These are phyloP conservation scores for Campoplex nolae DNA, from an alignment of 2,888 invertebrate species.

Conservation along the genomic window DNA sequence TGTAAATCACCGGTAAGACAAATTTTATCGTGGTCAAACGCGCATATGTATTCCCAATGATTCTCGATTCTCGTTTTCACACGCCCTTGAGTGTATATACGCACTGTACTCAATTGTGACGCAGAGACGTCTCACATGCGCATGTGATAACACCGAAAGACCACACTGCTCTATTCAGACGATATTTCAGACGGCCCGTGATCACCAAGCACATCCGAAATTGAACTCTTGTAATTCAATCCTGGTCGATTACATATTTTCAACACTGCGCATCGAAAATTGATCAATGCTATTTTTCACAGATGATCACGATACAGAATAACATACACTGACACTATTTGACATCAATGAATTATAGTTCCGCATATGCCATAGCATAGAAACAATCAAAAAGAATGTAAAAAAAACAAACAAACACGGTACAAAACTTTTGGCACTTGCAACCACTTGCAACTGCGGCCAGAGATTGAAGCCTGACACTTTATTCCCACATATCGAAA, in stretches of 20 bases:
- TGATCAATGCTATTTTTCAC: slow-evolving; percentile 10
- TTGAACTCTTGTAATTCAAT: slow-evolving; percentile 8
- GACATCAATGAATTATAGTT: slow-evolving; percentile 20
- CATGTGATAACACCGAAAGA: slow-evolving; percentile 37
- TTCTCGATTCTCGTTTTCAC: slow-evolving; percentile 44
- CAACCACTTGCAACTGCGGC: neutral
- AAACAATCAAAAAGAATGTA: neutral
- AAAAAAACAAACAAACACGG: slow-evolving; percentile 1
- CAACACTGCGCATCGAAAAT: slow-evolving; percentile 12
- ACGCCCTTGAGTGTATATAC: slow-evolving; percentile 61
- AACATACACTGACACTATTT: slow-evolving; percentile 1
- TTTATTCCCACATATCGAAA: neutral
- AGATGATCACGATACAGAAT: slow-evolving; percentile 5
- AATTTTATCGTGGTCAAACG: slow-evolving; percentile 48
- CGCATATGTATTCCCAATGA: slow-evolving; percentile 33
- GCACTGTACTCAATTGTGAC: slow-evolving; percentile 56
- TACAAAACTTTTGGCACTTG: slow-evolving; percentile 9
- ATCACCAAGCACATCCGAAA: slow-evolving; percentile 13
- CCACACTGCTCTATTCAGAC: neutral
- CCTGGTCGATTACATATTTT: neutral
- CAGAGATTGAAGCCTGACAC: neutral
- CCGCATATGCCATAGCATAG: slow-evolving; percentile 1
- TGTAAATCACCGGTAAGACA: slow-evolving; percentile 43
- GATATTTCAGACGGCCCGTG: neutral
- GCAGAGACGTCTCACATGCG: slow-evolving; percentile 50